Base-by-base conservation (phyloP, 1,140 invertebrate genomes). In the Grapholita molesta region DNA sequence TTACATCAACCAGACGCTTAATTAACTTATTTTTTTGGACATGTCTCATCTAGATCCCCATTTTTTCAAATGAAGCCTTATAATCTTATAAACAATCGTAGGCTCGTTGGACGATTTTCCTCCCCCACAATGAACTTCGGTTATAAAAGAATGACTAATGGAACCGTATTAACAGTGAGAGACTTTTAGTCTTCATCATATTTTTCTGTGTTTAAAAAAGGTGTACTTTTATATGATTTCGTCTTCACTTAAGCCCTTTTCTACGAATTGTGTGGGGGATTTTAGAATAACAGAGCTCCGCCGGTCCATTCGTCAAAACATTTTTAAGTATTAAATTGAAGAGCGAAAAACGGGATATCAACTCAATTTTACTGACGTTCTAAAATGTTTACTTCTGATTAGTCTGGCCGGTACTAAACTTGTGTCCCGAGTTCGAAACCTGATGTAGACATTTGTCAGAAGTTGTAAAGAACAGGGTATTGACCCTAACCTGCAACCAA, bases 71-170 rank as follows among this genome's bases (percentile, higher is more conserved):
- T 5, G 15, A 38, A 38, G 35, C 3, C 4, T n/a, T 38, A 38
- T 38, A 48, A 48, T 48, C 42, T 48, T 21, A 48, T 48, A 48
- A 48, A 48, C 42, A 48, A 48, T 21, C 42, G 18, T 21, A 2
- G 21, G 42, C 2, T 48, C 8, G 21, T 48, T 48, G 8, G 15
- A 61, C n/a, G 24, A 28, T 61, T 61, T 61, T 61, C 25, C 55
- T n/a, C n/a, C 12, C 6, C 24, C 30, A 61, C 55, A 61, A 61
- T 32, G 55, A 61, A 21, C 55, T 61, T 61, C 55, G 55, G 25
- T 61, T 61, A 61, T 61, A 32, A 61, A 61, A 61, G 55, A 25
- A 61, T 61, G 55, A 61, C 55, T 61, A 61, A 61, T 61, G 55
- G 25, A 61, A 8, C 24, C 12, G 25, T 61, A 61, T 61, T 61